These are phyloP conservation scores for Leptinotarsa haldemani DNA, from an alignment of 2,888 invertebrate genomes.

Conservation along the genomic window DNA sequence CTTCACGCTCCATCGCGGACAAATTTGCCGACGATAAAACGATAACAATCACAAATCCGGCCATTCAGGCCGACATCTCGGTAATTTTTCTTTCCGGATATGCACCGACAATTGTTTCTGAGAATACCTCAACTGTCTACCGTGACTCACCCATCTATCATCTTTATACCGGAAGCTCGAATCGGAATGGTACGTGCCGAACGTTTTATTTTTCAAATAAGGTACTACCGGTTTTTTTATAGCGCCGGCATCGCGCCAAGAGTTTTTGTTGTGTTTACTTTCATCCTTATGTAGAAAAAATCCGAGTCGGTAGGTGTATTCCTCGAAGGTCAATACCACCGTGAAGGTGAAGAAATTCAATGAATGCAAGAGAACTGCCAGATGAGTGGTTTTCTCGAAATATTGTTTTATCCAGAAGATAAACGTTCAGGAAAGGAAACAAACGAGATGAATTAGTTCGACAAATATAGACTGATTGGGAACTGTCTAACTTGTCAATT, in stretches of 20 bases:
- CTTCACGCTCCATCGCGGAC: constrained; percentile 3
- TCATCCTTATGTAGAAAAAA: constrained; percentile 36
- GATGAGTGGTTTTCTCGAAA: no score
- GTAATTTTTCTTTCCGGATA: constrained; percentile 24
- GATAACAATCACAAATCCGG: constrained; percentile 12
- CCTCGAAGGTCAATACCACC: constrained; percentile 30
- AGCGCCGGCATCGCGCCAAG: constrained; percentile 39
- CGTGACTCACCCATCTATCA: constrained; percentile 49
- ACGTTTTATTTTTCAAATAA: constrained; percentile 49
- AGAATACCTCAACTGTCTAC: background rate
- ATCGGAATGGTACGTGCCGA: constrained; percentile 52
- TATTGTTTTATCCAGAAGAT: no score
- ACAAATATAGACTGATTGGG: no score
- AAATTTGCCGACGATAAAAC: background rate
- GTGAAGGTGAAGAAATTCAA: constrained; percentile 1
- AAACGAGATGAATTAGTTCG: no score
- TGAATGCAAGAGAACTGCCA: no score
- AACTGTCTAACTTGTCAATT: no score
- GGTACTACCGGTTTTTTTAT: constrained; percentile 46
- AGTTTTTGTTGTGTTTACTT: constrained; percentile 41
- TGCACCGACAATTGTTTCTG: constrained; percentile 11
- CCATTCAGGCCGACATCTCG: constrained; percentile 2
- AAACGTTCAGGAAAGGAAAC: no score
- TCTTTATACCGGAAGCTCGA: constrained; percentile 52
- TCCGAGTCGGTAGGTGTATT: constrained; percentile 22